Evolutionary conservation across 35 echinoderm and acorn worm genomes (phyloP).

Genomic region (Strongylocentrotus purpuratus): DNA sequence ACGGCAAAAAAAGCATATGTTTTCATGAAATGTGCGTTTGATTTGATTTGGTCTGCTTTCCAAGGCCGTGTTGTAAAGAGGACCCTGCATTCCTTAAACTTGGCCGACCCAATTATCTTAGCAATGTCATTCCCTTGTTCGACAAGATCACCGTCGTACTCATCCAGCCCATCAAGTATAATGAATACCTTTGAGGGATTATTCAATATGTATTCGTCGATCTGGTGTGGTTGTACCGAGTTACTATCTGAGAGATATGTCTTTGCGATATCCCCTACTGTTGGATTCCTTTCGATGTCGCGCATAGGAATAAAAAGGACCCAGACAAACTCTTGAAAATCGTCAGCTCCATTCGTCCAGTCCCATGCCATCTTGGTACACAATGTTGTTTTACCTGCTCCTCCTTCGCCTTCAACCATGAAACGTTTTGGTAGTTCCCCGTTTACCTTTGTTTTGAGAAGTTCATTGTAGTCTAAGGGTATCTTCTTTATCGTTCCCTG

Average conservation of each 20-base stretch:
- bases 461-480: too few species aligned
- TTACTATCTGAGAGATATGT: not conserved
- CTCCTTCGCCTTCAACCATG: not conserved
- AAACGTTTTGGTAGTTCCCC: too few species aligned
- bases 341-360: not conserved
- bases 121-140: not conserved
- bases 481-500: too few species aligned
- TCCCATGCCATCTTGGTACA: not conserved
- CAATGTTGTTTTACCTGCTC: too few species aligned
- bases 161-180: not conserved
- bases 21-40: not conserved
- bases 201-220: not conserved
- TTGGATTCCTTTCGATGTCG: not conserved
- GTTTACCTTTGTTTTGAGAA: too few species aligned
- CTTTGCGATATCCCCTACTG: not conserved
- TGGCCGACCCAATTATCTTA: not conserved
- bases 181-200: not conserved
- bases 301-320: not conserved
- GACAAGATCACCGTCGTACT: too few species aligned
- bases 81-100: not conserved
- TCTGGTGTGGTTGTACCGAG: not conserved
- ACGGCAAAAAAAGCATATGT: not conserved
- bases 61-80: not conserved
- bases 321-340: not conserved
- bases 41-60: not conserved